Percentiles rank a stretch among this genome's conserved stretches.
phyloP scores from a whole-genome alignment of 2,888 invertebrate genomes.

The Spodoptera picta region DNA sequence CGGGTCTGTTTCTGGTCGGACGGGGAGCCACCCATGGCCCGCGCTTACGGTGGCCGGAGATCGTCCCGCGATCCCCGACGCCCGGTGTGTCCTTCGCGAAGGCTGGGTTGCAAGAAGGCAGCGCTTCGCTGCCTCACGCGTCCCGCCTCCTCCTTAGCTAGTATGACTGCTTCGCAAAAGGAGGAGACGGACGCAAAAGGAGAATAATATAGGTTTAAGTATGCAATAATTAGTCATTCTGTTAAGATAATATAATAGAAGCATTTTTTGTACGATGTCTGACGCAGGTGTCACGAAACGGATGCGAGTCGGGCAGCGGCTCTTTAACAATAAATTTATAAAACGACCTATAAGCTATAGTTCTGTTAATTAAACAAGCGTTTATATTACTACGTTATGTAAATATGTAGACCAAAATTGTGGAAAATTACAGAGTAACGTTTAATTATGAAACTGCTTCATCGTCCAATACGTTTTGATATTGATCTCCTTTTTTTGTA shows the following conservation, averaged over 20 bases:
- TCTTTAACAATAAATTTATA: slow-evolving; percentile 64
- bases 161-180: no score
- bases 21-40: no score
- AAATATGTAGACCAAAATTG: slow-evolving; percentile 23
- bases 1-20: no score
- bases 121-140: no score
- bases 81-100: no score
- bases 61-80: no score
- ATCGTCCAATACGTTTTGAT: background rate
- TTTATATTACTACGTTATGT: slow-evolving; percentile 34
- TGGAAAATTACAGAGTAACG: slow-evolving; percentile 13
- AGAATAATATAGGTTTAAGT: slow-evolving; percentile 9
- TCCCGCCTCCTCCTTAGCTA: no score
- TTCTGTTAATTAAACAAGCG: slow-evolving; percentile 56
- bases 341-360: slow-evolving; percentile 50
- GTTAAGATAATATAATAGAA: slow-evolving; percentile 29
- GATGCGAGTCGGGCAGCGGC: slow-evolving; percentile 59
- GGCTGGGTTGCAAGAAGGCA: no score
- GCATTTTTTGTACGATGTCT: slow-evolving; percentile 31
- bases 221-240: slow-evolving; percentile 30
- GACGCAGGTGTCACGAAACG: slow-evolving; percentile 68
- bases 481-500: background rate
- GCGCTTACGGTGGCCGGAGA: no score
- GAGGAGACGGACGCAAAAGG: no score
- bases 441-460: slow-evolving; percentile 17